Evolutionary conservation across 2,113 vertebrate species (phyloP).

Genomic region (Ginglymostoma cirratum): DNA sequence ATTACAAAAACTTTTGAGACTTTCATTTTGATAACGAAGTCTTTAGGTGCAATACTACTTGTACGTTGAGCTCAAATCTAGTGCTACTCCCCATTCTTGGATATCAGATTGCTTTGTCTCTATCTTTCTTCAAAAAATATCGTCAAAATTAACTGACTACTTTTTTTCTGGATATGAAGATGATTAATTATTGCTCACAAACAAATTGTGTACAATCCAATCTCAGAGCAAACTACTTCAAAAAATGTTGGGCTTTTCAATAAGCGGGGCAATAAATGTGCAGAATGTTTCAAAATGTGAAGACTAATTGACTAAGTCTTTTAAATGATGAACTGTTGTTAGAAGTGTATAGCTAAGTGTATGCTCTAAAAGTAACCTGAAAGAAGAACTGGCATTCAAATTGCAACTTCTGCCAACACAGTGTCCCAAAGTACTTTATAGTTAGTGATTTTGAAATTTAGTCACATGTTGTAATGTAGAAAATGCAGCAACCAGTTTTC

Average conservation of each 20-base stretch:
- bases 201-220: neutral
- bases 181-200: neutral
- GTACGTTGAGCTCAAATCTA: neutral
- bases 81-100: neutral
- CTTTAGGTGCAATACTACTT: neutral
- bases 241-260: neutral
- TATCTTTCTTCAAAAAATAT: neutral
- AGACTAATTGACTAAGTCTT: neutral
- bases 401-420: neutral
- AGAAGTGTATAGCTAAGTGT: neutral
- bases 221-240: neutral
- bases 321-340: neutral
- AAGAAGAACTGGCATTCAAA: no score
- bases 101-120: no score
- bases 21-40: no score
- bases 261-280: neutral
- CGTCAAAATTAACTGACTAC: neutral
- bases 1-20: neutral
- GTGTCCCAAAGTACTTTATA: neutral
- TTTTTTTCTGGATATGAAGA: neutral
- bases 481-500: neutral
- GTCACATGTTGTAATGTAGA: no score
- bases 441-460: no score
- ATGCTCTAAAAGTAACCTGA: no score
- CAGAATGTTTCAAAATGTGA: neutral